Evolutionary conservation across 2,888 invertebrate genomes (phyloP), one percentile per base, ranked within the genome.

Genomic region (Odiellus spinosus): DNA sequence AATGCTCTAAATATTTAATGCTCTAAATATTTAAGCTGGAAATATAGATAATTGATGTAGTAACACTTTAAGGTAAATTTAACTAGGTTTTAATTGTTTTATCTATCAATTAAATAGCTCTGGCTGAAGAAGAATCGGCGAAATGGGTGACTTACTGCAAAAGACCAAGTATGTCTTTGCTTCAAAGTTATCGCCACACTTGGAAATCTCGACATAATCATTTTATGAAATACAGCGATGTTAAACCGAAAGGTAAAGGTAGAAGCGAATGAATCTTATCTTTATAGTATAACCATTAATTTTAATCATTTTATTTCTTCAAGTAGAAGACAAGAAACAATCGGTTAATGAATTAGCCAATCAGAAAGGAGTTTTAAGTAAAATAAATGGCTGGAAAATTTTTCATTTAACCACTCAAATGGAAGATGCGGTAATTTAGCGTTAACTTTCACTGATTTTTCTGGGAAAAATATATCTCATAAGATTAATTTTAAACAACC

Each of bases 321-420:
- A 41, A 38, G 32, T 55, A 67, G 85, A 90, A 57, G 91, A 91
- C 64, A 75, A 85, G 52, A 74, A 83, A 51, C 79, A 86, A 1
- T 78, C 80, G 1, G 81, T 93, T 38, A 80, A 81, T 61, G 88
- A 91, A 67, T 73, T 93, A 59, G 86, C 91, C 26, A 82, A 82
- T 67, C 88, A 88, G 66, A 79, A 79, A 55, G 78, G 84, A 61
- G 82, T 90, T 44, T 70, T 82, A 55, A 81, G 85, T 60, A 86
- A 84, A 67, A 78, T 87, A 15, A 84, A 85, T 57, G 93, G 93
- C 1, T 93, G 93, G 93, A 93, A 91, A 70, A 76, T 93, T 50
- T 80, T 84, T 70, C 88, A 90, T 64, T 74, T 93, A 57, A 82
- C 82, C 35, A 80, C 86, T 39, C 90, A 91, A 71, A 82, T 93